Percentiles rank a stretch among this genome's conserved stretches.
These are phyloP conservation scores for Leptinotarsa peninsularis DNA, from an alignment of 2,888 invertebrate species.

Conservation along the genomic window DNA sequence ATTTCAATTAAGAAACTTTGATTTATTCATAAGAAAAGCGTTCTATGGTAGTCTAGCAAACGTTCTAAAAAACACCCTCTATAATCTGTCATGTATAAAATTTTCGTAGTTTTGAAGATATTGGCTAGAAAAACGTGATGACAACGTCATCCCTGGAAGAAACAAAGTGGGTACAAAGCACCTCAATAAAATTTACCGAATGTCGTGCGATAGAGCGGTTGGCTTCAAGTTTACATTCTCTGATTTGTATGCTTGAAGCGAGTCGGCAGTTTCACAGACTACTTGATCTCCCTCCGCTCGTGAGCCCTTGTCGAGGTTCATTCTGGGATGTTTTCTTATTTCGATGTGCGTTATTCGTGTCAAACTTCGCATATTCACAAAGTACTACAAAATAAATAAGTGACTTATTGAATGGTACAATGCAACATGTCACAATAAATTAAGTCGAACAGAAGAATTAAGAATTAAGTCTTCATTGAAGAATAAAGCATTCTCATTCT, in stretches of 20 bases:
- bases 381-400: too few relatives aligned
- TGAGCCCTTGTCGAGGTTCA: constrained; percentile 13
- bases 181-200: constrained; percentile 57
- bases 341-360: neutral
- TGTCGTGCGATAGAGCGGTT: constrained; percentile 53
- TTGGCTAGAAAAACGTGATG: neutral
- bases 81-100: too few relatives aligned
- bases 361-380: too few relatives aligned
- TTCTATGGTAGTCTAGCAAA: too few relatives aligned
- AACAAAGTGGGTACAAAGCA: constrained; percentile 60
- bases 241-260: constrained; percentile 61
- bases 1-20: too few relatives aligned
- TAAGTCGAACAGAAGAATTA: too few relatives aligned
- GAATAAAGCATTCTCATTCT: too few relatives aligned
- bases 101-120: neutral
- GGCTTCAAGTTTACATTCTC: constrained; percentile 32
- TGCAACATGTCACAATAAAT: too few relatives aligned
- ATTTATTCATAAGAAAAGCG: too few relatives aligned
- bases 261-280: constrained; percentile 61
- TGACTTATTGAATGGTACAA: too few relatives aligned
- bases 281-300: constrained; percentile 54
- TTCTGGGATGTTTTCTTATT: constrained; percentile 5
- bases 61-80: too few relatives aligned
- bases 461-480: too few relatives aligned
- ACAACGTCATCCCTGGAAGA: constrained; percentile 46